Conservation (phyloP, 2,888 invertebrate genomes). For the Brassicogethes aeneus region DNA sequence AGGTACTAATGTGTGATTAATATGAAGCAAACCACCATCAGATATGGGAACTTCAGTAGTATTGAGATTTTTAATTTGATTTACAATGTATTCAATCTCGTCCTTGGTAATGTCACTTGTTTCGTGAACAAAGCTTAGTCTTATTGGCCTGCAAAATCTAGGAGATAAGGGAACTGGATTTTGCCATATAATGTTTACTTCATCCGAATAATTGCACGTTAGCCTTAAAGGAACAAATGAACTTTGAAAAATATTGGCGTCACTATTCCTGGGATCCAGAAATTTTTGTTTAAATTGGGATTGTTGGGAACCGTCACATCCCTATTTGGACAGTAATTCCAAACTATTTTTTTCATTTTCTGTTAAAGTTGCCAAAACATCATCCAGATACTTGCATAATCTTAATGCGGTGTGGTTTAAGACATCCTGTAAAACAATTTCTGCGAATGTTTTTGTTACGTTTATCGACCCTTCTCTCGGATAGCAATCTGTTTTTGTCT, state of each 20-base stretch:
- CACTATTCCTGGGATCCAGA: slow-evolving; percentile 9
- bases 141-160: slow-evolving; percentile 18
- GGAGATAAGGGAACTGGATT: slow-evolving; percentile 19
- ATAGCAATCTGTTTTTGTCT: neutral
- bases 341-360: slow-evolving; percentile 6
- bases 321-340: slow-evolving; percentile 21
- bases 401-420: neutral
- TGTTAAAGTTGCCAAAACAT: slow-evolving; percentile 5
- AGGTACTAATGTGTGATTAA: slow-evolving; percentile 9
- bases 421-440: neutral
- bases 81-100: slow-evolving; percentile 14
- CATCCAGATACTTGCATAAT: neutral
- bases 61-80: neutral
- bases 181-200: slow-evolving; percentile 16
- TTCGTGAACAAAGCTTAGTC: too few species aligned
- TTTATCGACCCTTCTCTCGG: neutral
- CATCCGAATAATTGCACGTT: slow-evolving; percentile 1
- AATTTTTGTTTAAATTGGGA: slow-evolving; percentile 21
- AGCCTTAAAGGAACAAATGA: slow-evolving; percentile 11
- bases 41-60: neutral
- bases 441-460: neutral
- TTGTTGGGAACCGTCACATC: slow-evolving; percentile 19
- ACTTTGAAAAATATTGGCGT: slow-evolving; percentile 22
- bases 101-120: too few species aligned
- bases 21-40: neutral